These are phyloP conservation scores for Acyrthosiphon pisum DNA, from an alignment of 1,140 invertebrate genomes.

Conservation along the genomic window DNA sequence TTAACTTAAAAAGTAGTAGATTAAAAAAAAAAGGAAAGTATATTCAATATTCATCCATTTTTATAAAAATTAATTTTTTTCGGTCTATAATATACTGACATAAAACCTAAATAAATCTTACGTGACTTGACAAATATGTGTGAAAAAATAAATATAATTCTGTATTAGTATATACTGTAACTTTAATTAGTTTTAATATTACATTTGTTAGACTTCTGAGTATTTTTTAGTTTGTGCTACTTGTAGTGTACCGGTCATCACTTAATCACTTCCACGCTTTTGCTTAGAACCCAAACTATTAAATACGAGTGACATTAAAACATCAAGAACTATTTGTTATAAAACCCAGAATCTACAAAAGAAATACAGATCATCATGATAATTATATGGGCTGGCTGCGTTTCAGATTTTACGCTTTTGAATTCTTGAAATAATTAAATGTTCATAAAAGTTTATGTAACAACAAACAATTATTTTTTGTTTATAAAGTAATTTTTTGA, in stretches of 20 bases:
- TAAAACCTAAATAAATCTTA: not conserved
- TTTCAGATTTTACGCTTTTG: not conserved
- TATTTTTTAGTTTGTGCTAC: not conserved
- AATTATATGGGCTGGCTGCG: not conserved
- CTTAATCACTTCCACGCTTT: not conserved
- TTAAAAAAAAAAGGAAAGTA: too few relatives aligned
- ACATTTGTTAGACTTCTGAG: not conserved
- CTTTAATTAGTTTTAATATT: not conserved
- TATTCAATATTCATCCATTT: too few relatives aligned
- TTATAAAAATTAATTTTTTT: not conserved
- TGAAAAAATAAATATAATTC: not conserved
- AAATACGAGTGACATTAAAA: too few relatives aligned
- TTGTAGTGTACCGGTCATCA: not conserved
- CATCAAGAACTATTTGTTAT: too few relatives aligned
- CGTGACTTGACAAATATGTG: not conserved
- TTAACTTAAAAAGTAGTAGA: too few relatives aligned
- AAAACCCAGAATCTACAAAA: not conserved
- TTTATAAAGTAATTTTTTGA: not conserved
- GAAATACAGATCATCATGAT: not conserved
- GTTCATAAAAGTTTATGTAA: not conserved
- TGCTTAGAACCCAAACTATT: not conserved
- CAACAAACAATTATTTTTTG: conserved; percentile 14
- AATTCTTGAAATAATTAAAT: not conserved
- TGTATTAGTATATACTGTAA: not conserved
- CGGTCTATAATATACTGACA: not conserved